Evolutionary conservation across 2,888 invertebrate genomes (phyloP), one percentile per base, ranked within the genome.

Genomic region (Drosophila picticornis): DNA sequence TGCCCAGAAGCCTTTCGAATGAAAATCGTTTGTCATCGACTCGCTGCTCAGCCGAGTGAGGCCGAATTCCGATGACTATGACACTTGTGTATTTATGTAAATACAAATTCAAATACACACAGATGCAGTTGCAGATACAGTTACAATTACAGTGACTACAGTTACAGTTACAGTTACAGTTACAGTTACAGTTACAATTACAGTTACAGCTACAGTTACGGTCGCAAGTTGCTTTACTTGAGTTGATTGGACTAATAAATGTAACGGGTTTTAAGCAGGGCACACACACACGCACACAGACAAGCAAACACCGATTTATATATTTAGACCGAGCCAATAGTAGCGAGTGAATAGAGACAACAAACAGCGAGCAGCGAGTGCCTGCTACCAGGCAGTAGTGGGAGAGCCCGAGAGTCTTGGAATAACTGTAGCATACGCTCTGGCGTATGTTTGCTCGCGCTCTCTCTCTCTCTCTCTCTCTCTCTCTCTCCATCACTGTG

Each of bases 351-450:
- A 36, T 29, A 50, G 29, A 31, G 40, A 25, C 34, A 36, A n/a
- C 55, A 55, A 31, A 25, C 51, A 55, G 58, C 61, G 77, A 71
- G 71, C 73, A 52, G 27, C 71, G 77, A 71, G 52, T 46, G 19
- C 19, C 62, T 38, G n/a, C 7, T 50, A 52, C 43, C n/a, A 27
- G 5, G 19, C 53, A 51, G 48, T 25, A 31, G 11, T 13, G 31
- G 16, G 29, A 43, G 19, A 65, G 46, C 29, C 19, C n/a, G 36
- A 13, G 48, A 32, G 43, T 51, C 38, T 19, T 66, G 46, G 34
- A 53, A 34, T 22, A 53, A 27, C 38, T 63, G 40, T 19, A 77
- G 76, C 67, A 76, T 63, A 72, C 62, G 65, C 62, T 66, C 52
- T 32, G 64, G 55, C 76, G 66, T 60, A 77, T 67, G 72, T 64